Percentiles rank a stretch among this genome's conserved stretches.
phyloP scores from a whole-genome alignment of 2,113 vertebrate genomes.

The Pteropus alecto region DNA sequence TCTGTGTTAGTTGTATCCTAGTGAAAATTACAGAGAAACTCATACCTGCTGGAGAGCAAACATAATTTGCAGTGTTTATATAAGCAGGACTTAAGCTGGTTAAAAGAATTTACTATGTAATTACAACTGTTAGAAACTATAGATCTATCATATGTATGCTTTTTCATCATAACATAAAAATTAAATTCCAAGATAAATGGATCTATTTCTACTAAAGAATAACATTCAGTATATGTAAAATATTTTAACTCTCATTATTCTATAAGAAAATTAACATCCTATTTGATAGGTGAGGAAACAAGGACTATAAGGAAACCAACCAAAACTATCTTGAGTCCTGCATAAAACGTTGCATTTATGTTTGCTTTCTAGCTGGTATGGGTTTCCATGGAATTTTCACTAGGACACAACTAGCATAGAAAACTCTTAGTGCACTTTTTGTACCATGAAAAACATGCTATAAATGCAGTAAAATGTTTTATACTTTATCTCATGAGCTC shows the following conservation, averaged over 20 bases:
- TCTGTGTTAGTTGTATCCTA: background rate
- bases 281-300: background rate
- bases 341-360: background rate
- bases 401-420: background rate
- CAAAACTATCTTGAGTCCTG: background rate
- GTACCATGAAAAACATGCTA: background rate
- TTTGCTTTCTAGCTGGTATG: background rate
- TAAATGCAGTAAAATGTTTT: constrained; percentile 3
- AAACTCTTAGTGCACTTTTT: constrained; percentile 21
- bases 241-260: constrained; percentile 14
- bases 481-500: background rate
- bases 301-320: background rate
- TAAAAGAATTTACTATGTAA: constrained; percentile 9
- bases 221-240: background rate
- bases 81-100: background rate
- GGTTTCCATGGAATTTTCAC: constrained; percentile 25
- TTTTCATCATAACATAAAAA: constrained; percentile 31
- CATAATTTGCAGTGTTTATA: background rate
- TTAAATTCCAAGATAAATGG: background rate
- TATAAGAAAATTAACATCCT: constrained; percentile 9
- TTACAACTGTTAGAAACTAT: background rate
- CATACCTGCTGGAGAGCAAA: background rate
- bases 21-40: constrained; percentile 22
- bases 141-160: background rate
- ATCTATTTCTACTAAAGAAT: constrained; percentile 17